phyloP scores from a whole-genome alignment of 2,797 vertebrate genomes.

The Typhlichthys subterraneus region DNA sequence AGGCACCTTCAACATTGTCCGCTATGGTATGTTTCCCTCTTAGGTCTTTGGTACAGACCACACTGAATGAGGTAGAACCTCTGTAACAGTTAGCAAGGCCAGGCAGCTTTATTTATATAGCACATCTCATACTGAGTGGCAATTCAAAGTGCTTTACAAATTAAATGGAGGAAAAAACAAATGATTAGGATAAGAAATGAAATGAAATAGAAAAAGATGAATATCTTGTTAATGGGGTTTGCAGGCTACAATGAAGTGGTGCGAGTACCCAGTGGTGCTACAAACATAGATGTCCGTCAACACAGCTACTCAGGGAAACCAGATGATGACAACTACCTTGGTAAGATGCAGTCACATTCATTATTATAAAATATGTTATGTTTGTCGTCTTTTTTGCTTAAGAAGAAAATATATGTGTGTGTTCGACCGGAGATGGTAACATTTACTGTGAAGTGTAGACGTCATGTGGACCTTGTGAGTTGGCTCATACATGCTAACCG shows the following conservation, averaged over 20 bases:
- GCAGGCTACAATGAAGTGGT: constrained; percentile 95
- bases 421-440: constrained; percentile 20
- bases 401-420: constrained; percentile 1
- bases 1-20: constrained; percentile 93
- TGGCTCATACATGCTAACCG: constrained; percentile 36
- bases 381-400: constrained; percentile 7
- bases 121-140: not conserved
- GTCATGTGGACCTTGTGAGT: constrained; percentile 17
- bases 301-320: constrained; percentile 98
- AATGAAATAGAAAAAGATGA: not conserved
- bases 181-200: too few relatives aligned
- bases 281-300: constrained; percentile 96
- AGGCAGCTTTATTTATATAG: not conserved
- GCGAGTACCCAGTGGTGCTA: constrained; percentile 95
- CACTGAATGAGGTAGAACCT: not conserved
- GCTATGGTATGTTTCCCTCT: constrained; percentile 87
- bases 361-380: not conserved
- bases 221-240: constrained; percentile 27
- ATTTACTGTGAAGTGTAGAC: constrained; percentile 18
- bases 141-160: not conserved
- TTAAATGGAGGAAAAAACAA: too few relatives aligned
- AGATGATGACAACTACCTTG: constrained; percentile 99
- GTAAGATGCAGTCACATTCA: constrained; percentile 74
- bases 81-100: not conserved
- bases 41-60: constrained; percentile 2